phyloP scores from a whole-genome alignment of 92 coral and sea anemone genomes.

The Epizoanthus rinbou region DNA sequence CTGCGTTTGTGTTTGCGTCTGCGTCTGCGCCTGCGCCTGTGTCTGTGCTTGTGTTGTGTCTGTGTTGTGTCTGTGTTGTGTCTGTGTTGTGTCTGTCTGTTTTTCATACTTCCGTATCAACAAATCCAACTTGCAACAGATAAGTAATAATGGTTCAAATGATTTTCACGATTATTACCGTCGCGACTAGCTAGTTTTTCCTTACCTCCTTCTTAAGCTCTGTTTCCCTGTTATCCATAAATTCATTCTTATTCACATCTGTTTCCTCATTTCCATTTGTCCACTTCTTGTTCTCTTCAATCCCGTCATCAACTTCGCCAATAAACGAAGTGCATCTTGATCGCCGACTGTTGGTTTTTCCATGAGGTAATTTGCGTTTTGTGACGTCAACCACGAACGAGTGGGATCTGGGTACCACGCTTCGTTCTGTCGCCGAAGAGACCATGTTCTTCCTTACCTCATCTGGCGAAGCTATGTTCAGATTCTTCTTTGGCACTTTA shows the following conservation, averaged over 20 bases:
- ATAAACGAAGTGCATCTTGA: constrained; percentile 70
- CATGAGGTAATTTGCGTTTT: constrained; percentile 34
- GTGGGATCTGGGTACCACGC: constrained; percentile 52
- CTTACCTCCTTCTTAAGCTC: neutral
- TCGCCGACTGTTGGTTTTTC: constrained; percentile 60
- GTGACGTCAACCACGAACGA: constrained; percentile 62
- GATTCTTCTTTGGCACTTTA: constrained; percentile 41
- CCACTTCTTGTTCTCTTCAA: constrained; percentile 1
- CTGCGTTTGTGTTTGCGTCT: too few species aligned
- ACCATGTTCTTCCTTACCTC: constrained; percentile 52
- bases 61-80: too few species aligned
- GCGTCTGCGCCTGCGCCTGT: too few species aligned
- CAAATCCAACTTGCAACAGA: too few species aligned
- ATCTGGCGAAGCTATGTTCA: constrained; percentile 57
- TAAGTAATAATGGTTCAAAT: too few species aligned
- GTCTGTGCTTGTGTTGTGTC: too few species aligned
- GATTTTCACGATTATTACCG: too few species aligned
- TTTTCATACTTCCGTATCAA: too few species aligned
- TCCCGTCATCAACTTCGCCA: constrained; percentile 33
- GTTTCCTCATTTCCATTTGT: neutral
- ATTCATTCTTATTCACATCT: neutral
- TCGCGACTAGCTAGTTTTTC: neutral
- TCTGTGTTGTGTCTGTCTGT: too few species aligned
- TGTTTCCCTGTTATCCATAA: constrained; percentile 20
- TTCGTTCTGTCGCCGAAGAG: constrained; percentile 53